phyloP scores from a whole-genome alignment of 2,797 vertebrate genomes.

The Pseudopleuronectes americanus region DNA sequence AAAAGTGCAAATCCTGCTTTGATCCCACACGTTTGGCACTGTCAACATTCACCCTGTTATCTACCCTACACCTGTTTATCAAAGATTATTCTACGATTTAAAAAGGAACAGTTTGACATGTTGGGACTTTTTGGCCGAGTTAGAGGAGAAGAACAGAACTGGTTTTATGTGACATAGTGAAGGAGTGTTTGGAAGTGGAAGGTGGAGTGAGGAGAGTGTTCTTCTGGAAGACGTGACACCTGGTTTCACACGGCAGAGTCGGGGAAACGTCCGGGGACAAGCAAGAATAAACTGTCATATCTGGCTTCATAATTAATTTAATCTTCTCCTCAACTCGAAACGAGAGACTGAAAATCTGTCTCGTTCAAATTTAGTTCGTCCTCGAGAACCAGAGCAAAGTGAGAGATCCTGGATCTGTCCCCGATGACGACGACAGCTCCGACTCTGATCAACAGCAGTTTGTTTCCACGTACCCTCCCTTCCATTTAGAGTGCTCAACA shows the following conservation, averaged over 20 bases:
- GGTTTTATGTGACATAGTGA: too few relatives aligned
- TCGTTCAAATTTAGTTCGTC: conserved; percentile 6
- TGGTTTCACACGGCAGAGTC: not conserved
- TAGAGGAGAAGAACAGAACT: not conserved
- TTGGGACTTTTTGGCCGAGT: conserved; percentile 12
- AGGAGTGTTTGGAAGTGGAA: too few relatives aligned
- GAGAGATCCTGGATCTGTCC: conserved; percentile 19
- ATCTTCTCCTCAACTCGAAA: conserved; percentile 11
- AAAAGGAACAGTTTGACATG: too few relatives aligned
- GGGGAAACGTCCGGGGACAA: not conserved
- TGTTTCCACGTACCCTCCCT: conserved; percentile 35
- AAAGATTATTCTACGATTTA: conserved; percentile 1
- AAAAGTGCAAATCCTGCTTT: conserved; percentile 48
- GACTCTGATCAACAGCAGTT: conserved; percentile 57
- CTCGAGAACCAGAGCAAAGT: conserved; percentile 13
- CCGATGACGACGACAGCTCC: conserved; percentile 31
- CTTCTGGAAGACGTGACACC: not conserved
- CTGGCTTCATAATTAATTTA: not conserved
- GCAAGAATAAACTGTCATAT: too few relatives aligned
- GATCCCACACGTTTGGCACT: conserved; percentile 66
- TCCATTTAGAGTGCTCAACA: conserved; percentile 48
- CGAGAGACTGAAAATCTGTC: conserved; percentile 11
- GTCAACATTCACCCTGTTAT: conserved; percentile 23
- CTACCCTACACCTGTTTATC: not conserved
- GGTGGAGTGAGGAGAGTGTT: too few relatives aligned